These are phyloP conservation scores for Gymnoscopelus microlampas DNA, from an alignment of 2,797 vertebrate genomes.

Conservation along the genomic window DNA sequence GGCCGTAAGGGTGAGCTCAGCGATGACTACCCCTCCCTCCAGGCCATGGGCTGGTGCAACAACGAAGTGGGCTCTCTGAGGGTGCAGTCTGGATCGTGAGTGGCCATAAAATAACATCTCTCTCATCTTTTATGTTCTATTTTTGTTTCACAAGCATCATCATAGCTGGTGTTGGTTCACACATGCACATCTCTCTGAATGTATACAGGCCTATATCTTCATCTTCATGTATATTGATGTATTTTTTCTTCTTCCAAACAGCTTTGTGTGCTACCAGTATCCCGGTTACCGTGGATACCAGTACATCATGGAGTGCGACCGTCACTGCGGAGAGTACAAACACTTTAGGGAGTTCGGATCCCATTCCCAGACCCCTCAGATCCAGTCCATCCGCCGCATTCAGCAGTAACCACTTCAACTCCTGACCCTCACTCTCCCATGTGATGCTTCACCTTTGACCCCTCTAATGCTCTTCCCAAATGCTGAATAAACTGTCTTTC, in stretches of 20 bases:
- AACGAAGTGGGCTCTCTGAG: constrained; percentile 92
- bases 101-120: constrained; percentile 26
- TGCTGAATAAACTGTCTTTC: constrained; percentile 86
- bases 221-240: background rate
- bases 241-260: constrained; percentile 53
- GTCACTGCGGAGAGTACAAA: constrained; percentile 91
- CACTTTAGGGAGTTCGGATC: constrained; percentile 93
- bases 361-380: constrained; percentile 92
- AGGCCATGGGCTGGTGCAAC: constrained; percentile 93
- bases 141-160: background rate
- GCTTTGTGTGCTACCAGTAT: constrained; percentile 95
- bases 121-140: background rate
- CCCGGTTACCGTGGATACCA: constrained; percentile 95
- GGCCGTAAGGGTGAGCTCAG: constrained; percentile 91
- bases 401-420: constrained; percentile 85
- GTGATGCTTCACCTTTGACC: constrained; percentile 59
- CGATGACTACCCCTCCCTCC: constrained; percentile 90
- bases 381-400: constrained; percentile 94
- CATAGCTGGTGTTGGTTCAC: background rate
- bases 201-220: background rate
- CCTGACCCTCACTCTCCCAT: constrained; percentile 28
- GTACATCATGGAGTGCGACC: constrained; percentile 94
- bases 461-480: constrained; percentile 48
- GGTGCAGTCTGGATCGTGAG: constrained; percentile 91
- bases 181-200: background rate